Conservation (phyloP, 2,888 invertebrate genomes). For the Salticus scenicus region DNA sequence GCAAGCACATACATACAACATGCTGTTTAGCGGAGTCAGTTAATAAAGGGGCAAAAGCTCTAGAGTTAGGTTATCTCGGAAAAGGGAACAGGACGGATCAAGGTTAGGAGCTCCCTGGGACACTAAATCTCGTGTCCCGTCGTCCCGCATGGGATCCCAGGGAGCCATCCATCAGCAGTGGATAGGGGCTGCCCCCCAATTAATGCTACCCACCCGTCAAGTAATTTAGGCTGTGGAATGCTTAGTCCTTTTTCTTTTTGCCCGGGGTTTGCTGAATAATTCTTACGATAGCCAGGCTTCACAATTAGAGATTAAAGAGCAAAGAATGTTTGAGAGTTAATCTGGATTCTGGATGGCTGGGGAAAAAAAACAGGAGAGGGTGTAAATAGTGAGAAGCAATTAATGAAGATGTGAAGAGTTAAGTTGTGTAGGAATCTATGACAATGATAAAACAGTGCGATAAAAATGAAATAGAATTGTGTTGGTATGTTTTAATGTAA, state of each 20-base stretch:
- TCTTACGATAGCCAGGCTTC: slow-evolving; percentile 3
- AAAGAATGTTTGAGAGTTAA: slow-evolving; percentile 32
- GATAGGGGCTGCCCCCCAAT: slow-evolving; percentile 38
- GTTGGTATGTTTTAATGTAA: too few relatives aligned
- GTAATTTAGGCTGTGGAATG: slow-evolving; percentile 15
- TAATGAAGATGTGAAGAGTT: slow-evolving; percentile 5
- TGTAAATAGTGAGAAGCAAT: not conserved
- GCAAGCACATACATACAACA: not conserved
- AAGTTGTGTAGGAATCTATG: too few relatives aligned
- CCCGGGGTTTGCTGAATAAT: not conserved
- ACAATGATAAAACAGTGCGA: too few relatives aligned
- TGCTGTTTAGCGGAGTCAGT: slow-evolving; percentile 32
- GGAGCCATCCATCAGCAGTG: slow-evolving; percentile 62
- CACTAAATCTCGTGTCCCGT: slow-evolving; percentile 62
- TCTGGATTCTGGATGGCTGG: slow-evolving; percentile 5
- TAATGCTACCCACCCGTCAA: slow-evolving; percentile 13
- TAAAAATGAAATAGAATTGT: too few relatives aligned
- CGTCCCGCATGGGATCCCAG: slow-evolving; percentile 63
- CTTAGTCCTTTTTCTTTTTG: not conserved
- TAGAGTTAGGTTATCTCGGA: slow-evolving; percentile 53
- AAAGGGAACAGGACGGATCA: slow-evolving; percentile 50
- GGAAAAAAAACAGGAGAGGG: not conserved
- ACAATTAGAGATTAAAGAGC: slow-evolving; percentile 62
- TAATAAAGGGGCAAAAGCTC: slow-evolving; percentile 53
- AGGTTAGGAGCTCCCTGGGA: slow-evolving; percentile 58